phyloP scores from a whole-genome alignment of 2,888 invertebrate species.

The Busseola fusca region DNA sequence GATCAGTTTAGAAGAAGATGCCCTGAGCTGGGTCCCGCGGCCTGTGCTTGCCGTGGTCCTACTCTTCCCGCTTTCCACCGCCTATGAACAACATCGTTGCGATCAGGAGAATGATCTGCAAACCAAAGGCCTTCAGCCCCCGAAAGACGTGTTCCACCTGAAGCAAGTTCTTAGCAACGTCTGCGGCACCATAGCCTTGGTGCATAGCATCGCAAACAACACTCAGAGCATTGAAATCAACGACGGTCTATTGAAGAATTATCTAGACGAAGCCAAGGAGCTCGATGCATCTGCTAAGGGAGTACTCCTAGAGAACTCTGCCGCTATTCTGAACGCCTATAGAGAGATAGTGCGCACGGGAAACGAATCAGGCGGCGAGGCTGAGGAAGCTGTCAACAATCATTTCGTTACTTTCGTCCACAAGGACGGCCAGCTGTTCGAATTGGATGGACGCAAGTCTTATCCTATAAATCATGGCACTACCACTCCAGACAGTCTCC shows the following conservation, averaged over 20 bases:
- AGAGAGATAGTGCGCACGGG: conserved; percentile 94
- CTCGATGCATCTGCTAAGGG: conserved; percentile 93
- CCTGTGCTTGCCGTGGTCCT: conserved; percentile 96
- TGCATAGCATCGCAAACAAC: conserved; percentile 98
- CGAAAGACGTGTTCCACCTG: conserved; percentile 93
- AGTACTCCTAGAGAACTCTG: conserved; percentile 91
- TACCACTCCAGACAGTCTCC: conserved; percentile 91
- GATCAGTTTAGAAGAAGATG: conserved; percentile 96
- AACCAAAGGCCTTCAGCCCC: conserved; percentile 87
- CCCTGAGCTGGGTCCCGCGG: conserved; percentile 94
- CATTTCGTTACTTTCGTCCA: conserved; percentile 97
- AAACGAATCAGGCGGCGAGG: conserved; percentile 91
- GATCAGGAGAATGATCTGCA: conserved; percentile 90
- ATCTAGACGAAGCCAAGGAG: conserved; percentile 91
- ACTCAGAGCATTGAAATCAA: conserved; percentile 91
- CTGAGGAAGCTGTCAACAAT: conserved; percentile 92
- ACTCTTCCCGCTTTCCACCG: conserved; percentile 94
- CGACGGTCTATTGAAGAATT: conserved; percentile 92
- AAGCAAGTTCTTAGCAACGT: conserved; percentile 97
- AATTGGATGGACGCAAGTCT: conserved; percentile 91
- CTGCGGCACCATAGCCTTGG: conserved; percentile 98
- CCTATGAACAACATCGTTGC: conserved; percentile 91
- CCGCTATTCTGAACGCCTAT: conserved; percentile 93
- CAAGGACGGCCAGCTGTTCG: conserved; percentile 93
- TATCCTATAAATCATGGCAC: conserved; percentile 95